Evolutionary conservation across 92 coral and sea anemone species (phyloP).

Genomic region (Blastomussa wellsi): DNA sequence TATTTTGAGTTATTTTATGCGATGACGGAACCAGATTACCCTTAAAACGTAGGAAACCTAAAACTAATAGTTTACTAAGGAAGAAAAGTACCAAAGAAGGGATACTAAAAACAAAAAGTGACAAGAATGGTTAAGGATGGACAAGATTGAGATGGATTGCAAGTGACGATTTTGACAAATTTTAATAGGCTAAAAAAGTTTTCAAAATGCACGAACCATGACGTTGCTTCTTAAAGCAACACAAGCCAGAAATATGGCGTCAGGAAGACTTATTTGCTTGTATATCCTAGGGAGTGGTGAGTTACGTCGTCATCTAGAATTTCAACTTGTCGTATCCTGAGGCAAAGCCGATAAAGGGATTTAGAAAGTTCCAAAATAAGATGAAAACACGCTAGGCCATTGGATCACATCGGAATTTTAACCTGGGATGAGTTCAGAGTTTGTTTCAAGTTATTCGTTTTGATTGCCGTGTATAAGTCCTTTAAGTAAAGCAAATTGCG

Average conservation of each 20-base stretch:
- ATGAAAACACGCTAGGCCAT: background rate
- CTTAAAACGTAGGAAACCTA: no score
- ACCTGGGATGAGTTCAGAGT: background rate
- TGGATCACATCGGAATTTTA: slow-evolving; percentile 3
- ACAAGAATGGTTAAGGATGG: no score
- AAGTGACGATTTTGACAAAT: no score
- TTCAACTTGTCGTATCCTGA: background rate
- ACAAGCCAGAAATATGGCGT: background rate
- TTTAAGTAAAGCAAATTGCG: background rate
- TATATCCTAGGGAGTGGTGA: background rate
- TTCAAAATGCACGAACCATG: no score
- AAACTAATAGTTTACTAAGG: no score
- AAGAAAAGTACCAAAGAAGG: no score
- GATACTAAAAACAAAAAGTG: no score
- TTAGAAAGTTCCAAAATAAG: background rate
- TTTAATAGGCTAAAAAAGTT: no score
- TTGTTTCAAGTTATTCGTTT: background rate
- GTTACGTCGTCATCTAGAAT: background rate
- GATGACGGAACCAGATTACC: no score
- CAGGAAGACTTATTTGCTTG: background rate
- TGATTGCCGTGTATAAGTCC: background rate
- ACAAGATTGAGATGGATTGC: no score
- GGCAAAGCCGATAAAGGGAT: background rate
- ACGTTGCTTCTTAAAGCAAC: no score
- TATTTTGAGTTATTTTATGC: no score